Evolutionary conservation across 1,140 invertebrate genomes (phyloP).

Genomic region (Acromyrmex echinatior): DNA sequence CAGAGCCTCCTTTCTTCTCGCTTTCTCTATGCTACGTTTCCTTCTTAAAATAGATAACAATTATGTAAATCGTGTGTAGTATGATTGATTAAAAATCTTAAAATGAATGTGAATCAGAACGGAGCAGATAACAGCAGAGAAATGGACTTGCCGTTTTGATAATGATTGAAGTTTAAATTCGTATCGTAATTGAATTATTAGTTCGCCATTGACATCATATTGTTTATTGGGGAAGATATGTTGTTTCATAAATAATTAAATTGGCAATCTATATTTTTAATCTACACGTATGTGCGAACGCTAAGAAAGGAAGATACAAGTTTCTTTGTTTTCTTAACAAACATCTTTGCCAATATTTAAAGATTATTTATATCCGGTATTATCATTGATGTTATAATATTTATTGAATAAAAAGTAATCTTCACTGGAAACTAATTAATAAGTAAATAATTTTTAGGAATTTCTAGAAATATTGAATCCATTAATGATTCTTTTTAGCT

Average conservation of each 20-base stretch:
- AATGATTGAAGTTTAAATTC: constrained; percentile 44
- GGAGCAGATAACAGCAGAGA: constrained; percentile 2
- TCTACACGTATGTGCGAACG: constrained; percentile 39
- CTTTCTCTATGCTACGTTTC: constrained; percentile 44
- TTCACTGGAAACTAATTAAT: background rate
- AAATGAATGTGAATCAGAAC: constrained; percentile 9
- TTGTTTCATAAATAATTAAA: constrained; percentile 68
- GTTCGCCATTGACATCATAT: constrained; percentile 31
- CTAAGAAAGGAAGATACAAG: constrained; percentile 35
- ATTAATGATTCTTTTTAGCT: constrained; percentile 36
- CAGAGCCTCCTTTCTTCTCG: constrained; percentile 15
- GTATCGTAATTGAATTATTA: constrained; percentile 4
- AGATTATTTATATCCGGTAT: constrained; percentile 44
- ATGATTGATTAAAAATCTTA: constrained; percentile 5
- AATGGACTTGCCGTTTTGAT: constrained; percentile 21
- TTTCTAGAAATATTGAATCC: constrained; percentile 23
- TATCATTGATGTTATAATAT: background rate
- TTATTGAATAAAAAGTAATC: constrained; percentile 17
- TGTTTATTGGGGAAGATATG: constrained; percentile 59
- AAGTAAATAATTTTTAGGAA: constrained; percentile 40
- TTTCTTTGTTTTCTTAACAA: constrained; percentile 29
- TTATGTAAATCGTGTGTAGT: constrained; percentile 30
- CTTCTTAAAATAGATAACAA: constrained; percentile 40
- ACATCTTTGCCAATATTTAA: constrained; percentile 20
- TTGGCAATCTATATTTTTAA: constrained; percentile 66